phyloP scores from a whole-genome alignment of 2,888 invertebrate species.

The Sinotaia quadrata region DNA sequence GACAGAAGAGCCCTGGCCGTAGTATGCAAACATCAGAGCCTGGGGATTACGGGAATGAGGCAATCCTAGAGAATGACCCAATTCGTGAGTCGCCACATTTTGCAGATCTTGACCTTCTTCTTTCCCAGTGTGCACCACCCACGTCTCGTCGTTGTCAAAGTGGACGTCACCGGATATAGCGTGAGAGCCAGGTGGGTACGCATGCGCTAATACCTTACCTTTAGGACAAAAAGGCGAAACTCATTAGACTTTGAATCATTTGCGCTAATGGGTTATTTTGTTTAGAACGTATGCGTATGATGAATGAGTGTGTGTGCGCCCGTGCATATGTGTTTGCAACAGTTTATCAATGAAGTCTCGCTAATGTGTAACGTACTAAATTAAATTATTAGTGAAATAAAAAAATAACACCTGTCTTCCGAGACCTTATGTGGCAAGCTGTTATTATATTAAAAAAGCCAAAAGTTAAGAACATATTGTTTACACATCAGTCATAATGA shows the following conservation, averaged over 20 bases:
- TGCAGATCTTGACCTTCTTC: slow-evolving; percentile 49
- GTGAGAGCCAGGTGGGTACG: slow-evolving; percentile 58
- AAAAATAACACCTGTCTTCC: no score
- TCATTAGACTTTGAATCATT: neutral
- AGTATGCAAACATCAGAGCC: slow-evolving; percentile 67
- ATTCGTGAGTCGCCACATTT: slow-evolving; percentile 66
- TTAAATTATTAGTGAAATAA: no score
- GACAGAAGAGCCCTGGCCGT: slow-evolving; percentile 44
- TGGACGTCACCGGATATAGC: slow-evolving; percentile 59
- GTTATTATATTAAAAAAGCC: no score
- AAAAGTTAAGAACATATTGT: no score
- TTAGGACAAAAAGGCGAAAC: neutral
- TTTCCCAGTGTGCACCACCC: slow-evolving; percentile 55
- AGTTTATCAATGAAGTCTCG: no score
- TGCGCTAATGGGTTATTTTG: no score
- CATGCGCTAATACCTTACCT: slow-evolving; percentile 55
- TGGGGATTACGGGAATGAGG: slow-evolving; percentile 58
- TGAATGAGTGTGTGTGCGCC: no score
- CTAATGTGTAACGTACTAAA: no score
- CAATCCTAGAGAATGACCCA: slow-evolving; percentile 69
- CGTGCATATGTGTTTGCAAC: no score
- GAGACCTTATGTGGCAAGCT: no score
- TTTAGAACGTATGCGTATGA: no score
- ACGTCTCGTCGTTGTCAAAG: slow-evolving; percentile 68
- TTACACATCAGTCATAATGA: no score